Conservation (phyloP, 2,888 invertebrate genomes). For the Hipparchia semele region DNA sequence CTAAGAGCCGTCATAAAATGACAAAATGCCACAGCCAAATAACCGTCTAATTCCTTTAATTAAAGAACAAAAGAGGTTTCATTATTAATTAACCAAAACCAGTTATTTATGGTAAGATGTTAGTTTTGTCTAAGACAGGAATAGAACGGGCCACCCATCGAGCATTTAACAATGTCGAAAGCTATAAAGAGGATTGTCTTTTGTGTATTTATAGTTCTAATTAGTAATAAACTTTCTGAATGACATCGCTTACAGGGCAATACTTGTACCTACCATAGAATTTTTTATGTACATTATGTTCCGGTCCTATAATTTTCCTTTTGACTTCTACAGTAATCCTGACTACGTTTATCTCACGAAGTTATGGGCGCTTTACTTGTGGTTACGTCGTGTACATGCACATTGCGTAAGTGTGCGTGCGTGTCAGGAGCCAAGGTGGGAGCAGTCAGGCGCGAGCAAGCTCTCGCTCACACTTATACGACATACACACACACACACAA, state of each 20-base stretch:
- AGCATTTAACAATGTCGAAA: conserved; percentile 44
- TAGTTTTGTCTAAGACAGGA: conserved; percentile 68
- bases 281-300: conserved; percentile 4
- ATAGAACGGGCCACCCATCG: conserved; percentile 76
- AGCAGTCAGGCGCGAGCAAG: too few species aligned
- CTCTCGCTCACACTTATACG: too few species aligned
- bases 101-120: conserved; percentile 71
- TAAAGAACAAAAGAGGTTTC: conserved; percentile 64
- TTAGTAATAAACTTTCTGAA: conserved; percentile 21
- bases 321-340: too few species aligned
- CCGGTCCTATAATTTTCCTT: too few species aligned
- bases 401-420: too few species aligned
- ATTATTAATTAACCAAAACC: conserved; percentile 79
- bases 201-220: conserved; percentile 28
- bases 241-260: conserved; percentile 1
- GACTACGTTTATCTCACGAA: too few species aligned
- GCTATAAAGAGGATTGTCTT: conserved; percentile 26
- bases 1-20: conserved; percentile 20
- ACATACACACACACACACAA: too few species aligned
- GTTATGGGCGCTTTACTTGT: too few species aligned
- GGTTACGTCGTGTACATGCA: too few species aligned
- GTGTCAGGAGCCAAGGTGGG: too few species aligned
- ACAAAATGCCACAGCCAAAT: conserved; percentile 42
- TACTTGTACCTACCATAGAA: not conserved
- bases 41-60: conserved; percentile 55